Evolutionary conservation across 1,140 invertebrate genomes (phyloP).

Genomic region (Diachasmimorpha longicaudata): DNA sequence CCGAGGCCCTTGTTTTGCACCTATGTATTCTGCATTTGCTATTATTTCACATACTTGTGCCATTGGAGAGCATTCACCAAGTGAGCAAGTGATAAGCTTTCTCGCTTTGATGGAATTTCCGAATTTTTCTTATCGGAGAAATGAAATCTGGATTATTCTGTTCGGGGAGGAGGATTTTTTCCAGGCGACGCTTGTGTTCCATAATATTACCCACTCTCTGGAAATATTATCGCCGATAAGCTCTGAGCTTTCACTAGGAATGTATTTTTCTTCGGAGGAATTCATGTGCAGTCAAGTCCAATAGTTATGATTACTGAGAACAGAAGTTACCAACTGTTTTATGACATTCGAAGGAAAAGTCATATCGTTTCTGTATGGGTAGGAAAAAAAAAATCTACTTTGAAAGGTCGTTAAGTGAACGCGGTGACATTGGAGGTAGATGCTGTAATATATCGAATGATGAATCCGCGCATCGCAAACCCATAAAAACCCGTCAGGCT

Average conservation of each 20-base stretch:
- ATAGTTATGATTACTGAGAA: neutral
- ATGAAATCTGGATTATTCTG: neutral
- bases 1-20: conserved; percentile 48
- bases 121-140: neutral
- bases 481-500: conserved; percentile 60
- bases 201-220: too few relatives aligned
- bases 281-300: neutral
- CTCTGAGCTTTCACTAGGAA: too few relatives aligned
- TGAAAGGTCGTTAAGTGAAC: conserved; percentile 51
- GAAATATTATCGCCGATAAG: too few relatives aligned
- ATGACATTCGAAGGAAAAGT: neutral
- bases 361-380: neutral
- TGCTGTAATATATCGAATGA: conserved; percentile 58
- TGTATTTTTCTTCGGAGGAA: neutral
- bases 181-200: neutral
- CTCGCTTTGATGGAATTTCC: neutral
- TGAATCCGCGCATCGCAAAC: conserved; percentile 60
- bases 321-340: neutral
- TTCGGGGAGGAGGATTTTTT: neutral
- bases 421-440: conserved; percentile 47
- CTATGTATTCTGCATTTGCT: conserved; percentile 59
- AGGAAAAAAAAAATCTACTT: conserved; percentile 33
- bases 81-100: conserved; percentile 54
- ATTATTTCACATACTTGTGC: conserved; percentile 62
- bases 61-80: conserved; percentile 58